These are phyloP conservation scores for Caradrina clavipalpis DNA, from an alignment of 2,888 invertebrate genomes.

Conservation along the genomic window DNA sequence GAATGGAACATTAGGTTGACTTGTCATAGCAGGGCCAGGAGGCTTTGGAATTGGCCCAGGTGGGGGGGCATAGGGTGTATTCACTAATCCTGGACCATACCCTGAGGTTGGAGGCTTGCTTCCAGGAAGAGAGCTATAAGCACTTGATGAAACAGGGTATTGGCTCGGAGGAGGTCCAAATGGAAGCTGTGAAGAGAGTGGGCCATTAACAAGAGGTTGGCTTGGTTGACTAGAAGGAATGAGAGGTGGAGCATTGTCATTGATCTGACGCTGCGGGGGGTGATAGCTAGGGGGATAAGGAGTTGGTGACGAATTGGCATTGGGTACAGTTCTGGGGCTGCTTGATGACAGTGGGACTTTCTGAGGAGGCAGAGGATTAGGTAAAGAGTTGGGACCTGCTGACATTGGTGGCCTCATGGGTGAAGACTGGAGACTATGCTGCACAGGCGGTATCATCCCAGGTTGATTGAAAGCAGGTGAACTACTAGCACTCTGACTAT, in stretches of 20 bases:
- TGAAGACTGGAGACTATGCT: constrained; percentile 76
- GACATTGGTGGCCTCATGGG: constrained; percentile 72
- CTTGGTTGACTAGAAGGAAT: constrained; percentile 85
- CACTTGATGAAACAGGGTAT: constrained; percentile 69
- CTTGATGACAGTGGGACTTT: constrained; percentile 71
- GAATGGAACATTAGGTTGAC: constrained; percentile 75
- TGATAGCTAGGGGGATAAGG: constrained; percentile 75
- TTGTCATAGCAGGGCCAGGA: constrained; percentile 65
- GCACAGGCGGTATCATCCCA: constrained; percentile 75
- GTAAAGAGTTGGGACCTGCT: constrained; percentile 56
- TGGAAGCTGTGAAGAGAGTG: constrained; percentile 63
- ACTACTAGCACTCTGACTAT: constrained; percentile 82
- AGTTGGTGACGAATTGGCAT: constrained; percentile 73
- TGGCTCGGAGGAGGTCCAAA: constrained; percentile 50
- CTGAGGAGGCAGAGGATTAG: constrained; percentile 68
- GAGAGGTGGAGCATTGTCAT: constrained; percentile 86
- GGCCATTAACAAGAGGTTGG: constrained; percentile 83
- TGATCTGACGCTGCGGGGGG: constrained; percentile 79
- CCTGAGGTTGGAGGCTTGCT: constrained; percentile 66
- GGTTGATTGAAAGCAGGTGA: constrained; percentile 87
- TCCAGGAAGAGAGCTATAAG: constrained; percentile 66
- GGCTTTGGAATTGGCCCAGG: constrained; percentile 63
- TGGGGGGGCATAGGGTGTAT: constrained; percentile 65
- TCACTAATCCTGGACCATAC: constrained; percentile 66
- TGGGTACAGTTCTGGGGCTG: constrained; percentile 71